Base-by-base conservation (phyloP, 2,113 vertebrate genomes). In the Gallinago undulata region DNA sequence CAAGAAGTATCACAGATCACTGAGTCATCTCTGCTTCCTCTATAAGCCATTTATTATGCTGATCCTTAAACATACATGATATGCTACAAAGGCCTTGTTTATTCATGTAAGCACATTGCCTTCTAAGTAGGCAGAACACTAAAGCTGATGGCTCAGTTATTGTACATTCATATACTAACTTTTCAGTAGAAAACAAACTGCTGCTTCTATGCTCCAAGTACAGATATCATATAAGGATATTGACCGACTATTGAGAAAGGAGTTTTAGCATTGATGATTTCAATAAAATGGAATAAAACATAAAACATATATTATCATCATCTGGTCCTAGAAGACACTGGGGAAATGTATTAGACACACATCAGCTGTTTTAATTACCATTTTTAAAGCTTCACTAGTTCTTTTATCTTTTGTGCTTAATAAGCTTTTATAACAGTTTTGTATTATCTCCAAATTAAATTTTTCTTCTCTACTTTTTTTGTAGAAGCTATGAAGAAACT, bases 331-430 rank as follows among this genome's bases (percentile, higher is more conserved):
- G 94, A 97, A 97, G 74, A 94, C 3, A 35, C n/a, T 66, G 77
- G 95, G 75, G 75, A 97, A 97, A 96, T 79, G 77, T 79, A 95
- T 95, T 97, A 95, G 95, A 96, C 80, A 97, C 78, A 95, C 87
- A 96, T 77, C 91, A 96, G 74, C 60, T 97, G 89, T 91, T 97
- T 97, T 97, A 97, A 97, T 97, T 95, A 93, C 81, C 43, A 84
- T 84, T 96, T 96, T 97, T 87, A 93, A 97, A 96, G 84, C 93
- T 94, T 95, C 95, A 64, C 53, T 90, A 64, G 45, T 88, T 97
- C 90, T 92, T 97, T 97, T 95, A 94, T 89, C 60, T 25, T 96
- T 94, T 95, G 39, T 92, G 64, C 79, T 96, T 96, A 97, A 98
- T 95, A 96, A 94, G 84, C 68, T 96, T 94, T 96, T 96, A 55